Conservation (phyloP, 2,797 vertebrate species). For the Streptopelia turtur region DNA sequence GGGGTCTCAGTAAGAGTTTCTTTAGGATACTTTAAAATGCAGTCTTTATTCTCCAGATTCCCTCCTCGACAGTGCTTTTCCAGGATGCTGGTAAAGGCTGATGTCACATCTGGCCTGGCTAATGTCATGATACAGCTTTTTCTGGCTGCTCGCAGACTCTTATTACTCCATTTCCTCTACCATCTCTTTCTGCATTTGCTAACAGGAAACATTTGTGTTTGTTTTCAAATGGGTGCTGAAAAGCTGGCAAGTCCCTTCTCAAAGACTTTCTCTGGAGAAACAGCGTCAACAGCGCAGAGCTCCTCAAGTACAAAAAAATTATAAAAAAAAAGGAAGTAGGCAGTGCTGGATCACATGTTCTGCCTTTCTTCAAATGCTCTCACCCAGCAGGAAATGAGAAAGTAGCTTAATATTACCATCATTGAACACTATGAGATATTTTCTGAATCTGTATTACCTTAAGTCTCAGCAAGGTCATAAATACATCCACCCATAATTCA, state of each 20-base stretch:
- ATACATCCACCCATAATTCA: neutral
- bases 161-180: neutral
- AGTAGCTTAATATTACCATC: neutral
- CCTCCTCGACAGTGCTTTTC: neutral
- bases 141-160: neutral
- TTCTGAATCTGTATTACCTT: neutral
- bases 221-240: neutral
- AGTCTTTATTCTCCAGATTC: neutral
- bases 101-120: neutral
- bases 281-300: neutral
- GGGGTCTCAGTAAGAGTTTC: neutral
- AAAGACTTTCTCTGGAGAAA: neutral
- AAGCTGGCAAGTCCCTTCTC: neutral
- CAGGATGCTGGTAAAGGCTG: neutral
- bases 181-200: neutral
- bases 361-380: neutral
- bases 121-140: neutral
- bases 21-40: neutral
- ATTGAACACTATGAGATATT: neutral
- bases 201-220: neutral
- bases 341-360: fast-evolving
- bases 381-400: neutral
- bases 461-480: neutral
- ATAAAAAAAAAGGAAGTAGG: neutral
- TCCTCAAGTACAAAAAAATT: neutral